These are phyloP conservation scores for Metaphire vulgaris DNA, from an alignment of 1,140 invertebrate species.

Conservation along the genomic window DNA sequence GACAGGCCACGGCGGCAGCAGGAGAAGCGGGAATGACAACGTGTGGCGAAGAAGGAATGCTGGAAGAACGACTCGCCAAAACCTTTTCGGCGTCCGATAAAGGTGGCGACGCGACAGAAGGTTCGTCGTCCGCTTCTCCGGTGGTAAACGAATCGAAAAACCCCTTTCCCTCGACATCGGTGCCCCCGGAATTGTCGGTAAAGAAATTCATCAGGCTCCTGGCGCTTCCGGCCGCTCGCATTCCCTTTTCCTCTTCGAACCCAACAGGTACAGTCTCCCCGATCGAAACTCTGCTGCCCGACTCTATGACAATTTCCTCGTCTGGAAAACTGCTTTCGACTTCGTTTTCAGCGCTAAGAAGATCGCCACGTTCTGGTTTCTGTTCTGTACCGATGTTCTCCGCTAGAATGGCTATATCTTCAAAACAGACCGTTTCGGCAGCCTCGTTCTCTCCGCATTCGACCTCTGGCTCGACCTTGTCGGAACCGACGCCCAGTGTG, in stretches of 20 bases:
- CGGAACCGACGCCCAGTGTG: not conserved
- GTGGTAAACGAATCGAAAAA: constrained; percentile 33
- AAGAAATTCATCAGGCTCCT: constrained; percentile 26
- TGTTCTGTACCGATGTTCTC: not conserved
- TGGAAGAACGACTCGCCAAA: no score
- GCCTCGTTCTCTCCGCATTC: not conserved
- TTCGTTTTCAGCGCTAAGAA: not conserved
- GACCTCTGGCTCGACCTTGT: not conserved
- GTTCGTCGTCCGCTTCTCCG: not conserved
- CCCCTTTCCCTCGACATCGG: constrained; percentile 28
- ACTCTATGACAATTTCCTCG: not conserved
- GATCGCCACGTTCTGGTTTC: not conserved
- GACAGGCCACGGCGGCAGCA: constrained; percentile 7
- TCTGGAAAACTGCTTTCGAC: not conserved
- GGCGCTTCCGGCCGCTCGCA: constrained; percentile 16
- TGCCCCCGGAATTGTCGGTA: constrained; percentile 1
- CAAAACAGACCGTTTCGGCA: not conserved
- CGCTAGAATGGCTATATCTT: not conserved
- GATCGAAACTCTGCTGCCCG: not conserved
- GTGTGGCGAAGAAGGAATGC: constrained; percentile 5
- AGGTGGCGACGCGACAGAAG: not conserved
- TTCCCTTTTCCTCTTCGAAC: constrained; percentile 14
- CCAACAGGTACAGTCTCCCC: not conserved
- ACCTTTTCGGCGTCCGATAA: not conserved
- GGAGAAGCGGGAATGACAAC: constrained; percentile 13